phyloP scores from a whole-genome alignment of 2,113 vertebrate species.

The Meleagris gallopavo region DNA sequence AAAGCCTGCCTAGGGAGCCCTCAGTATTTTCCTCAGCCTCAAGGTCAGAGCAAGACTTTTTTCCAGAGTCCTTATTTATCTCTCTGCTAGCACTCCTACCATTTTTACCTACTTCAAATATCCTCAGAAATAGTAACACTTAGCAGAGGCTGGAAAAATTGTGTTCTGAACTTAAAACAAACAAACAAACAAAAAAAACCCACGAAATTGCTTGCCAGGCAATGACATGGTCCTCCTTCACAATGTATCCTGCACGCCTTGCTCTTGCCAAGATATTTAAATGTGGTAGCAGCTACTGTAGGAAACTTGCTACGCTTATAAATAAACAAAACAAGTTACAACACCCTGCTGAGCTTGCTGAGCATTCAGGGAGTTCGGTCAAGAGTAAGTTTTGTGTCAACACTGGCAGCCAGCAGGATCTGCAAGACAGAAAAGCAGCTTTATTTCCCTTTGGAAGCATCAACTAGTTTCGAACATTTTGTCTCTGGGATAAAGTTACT shows the following conservation, averaged over 20 bases:
- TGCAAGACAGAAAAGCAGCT: conserved; percentile 21
- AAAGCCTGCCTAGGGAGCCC: not conserved
- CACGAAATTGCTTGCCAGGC: conserved; percentile 25
- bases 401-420: conserved; percentile 28
- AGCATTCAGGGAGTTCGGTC: not conserved
- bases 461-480: not conserved
- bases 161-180: not conserved
- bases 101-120: conserved; percentile 22
- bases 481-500: not conserved
- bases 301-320: conserved; percentile 20
- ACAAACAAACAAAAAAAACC: not conserved
- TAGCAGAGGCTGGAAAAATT: conserved; percentile 26
- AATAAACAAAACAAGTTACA: conserved; percentile 52
- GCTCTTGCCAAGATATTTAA: conserved; percentile 41
- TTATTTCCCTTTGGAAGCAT: conserved; percentile 32
- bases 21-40: not conserved
- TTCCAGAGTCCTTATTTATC: not conserved
- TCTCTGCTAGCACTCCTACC: not conserved
- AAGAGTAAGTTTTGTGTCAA: conserved; percentile 53
- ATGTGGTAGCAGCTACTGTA: conserved; percentile 39
- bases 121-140: conserved; percentile 37
- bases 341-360: conserved; percentile 33
- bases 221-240: conserved; percentile 23
- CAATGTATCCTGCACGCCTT: not conserved
- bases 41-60: not conserved